Evolutionary conservation across 2,888 invertebrate species (phyloP).

Genomic region (Rhagonycha fulva): DNA sequence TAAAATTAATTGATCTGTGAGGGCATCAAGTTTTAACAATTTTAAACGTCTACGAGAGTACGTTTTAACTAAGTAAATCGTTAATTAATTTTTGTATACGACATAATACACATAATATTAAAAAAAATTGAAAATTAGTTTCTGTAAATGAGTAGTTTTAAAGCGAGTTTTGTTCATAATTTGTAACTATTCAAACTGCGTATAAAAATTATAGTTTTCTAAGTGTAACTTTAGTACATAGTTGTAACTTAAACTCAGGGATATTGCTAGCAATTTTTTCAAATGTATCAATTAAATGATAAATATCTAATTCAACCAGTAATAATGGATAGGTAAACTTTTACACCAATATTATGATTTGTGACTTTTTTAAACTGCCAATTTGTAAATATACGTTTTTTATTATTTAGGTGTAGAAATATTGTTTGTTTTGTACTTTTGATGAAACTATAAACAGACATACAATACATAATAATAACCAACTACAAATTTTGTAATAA

Average conservation of each 20-base stretch:
- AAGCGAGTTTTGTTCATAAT: neutral
- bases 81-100: neutral
- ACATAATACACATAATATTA: neutral
- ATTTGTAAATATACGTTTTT: constrained; percentile 13
- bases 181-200: neutral
- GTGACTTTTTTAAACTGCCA: constrained; percentile 4
- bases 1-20: neutral
- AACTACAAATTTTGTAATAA: constrained; percentile 16
- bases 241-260: neutral
- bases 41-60: neutral
- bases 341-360: neutral
- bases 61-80: neutral
- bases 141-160: neutral
- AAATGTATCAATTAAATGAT: neutral
- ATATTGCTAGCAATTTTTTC: constrained; percentile 2
- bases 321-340: neutral
- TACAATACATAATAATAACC: constrained; percentile 22
- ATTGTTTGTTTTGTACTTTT: constrained; percentile 15
- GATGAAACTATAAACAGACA: constrained; percentile 18
- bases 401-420: constrained; percentile 14
- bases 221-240: constrained; percentile 2
- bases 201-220: neutral
- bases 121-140: neutral
- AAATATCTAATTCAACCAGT: neutral
- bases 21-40: neutral